phyloP scores from a whole-genome alignment of 2,888 invertebrate species.

The Odontothrips loti region DNA sequence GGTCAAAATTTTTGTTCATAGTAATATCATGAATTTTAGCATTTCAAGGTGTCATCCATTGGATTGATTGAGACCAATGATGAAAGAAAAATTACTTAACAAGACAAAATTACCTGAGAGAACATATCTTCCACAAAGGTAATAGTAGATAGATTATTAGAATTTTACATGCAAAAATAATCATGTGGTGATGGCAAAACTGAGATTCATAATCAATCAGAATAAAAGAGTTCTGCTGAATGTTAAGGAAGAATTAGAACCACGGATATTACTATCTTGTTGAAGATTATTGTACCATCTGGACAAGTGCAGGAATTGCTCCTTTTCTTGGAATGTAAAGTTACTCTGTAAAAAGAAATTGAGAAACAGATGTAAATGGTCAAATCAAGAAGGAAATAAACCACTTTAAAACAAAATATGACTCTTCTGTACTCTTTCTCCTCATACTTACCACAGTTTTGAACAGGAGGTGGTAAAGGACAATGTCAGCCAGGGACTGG shows the following conservation, averaged over 20 bases:
- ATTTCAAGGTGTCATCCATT: no score
- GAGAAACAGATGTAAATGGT: conserved; percentile 36
- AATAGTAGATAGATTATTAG: no score
- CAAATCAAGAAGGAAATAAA: conserved; percentile 29
- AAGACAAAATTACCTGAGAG: no score
- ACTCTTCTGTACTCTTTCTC: no score
- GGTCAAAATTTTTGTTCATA: no score
- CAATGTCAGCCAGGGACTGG: conserved; percentile 64
- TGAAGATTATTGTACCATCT: conserved; percentile 76
- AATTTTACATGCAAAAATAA: not conserved
- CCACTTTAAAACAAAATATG: no score
- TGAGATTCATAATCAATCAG: not conserved
- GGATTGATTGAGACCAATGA: no score
- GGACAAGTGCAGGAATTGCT: conserved; percentile 63
- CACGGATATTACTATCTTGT: conserved; percentile 59
- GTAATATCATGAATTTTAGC: no score
- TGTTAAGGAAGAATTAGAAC: conserved; percentile 22
- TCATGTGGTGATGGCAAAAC: no score
- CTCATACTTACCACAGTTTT: conserved; percentile 58
- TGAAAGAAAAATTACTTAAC: no score
- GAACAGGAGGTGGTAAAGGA: conserved; percentile 62
- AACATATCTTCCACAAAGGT: no score
- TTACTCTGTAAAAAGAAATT: conserved; percentile 51
- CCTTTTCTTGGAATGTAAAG: conserved; percentile 61
- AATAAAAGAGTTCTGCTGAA: conserved; percentile 32